Evolutionary conservation across 2,113 vertebrate genomes (phyloP).

Genomic region (Corynorhinus townsendii): DNA sequence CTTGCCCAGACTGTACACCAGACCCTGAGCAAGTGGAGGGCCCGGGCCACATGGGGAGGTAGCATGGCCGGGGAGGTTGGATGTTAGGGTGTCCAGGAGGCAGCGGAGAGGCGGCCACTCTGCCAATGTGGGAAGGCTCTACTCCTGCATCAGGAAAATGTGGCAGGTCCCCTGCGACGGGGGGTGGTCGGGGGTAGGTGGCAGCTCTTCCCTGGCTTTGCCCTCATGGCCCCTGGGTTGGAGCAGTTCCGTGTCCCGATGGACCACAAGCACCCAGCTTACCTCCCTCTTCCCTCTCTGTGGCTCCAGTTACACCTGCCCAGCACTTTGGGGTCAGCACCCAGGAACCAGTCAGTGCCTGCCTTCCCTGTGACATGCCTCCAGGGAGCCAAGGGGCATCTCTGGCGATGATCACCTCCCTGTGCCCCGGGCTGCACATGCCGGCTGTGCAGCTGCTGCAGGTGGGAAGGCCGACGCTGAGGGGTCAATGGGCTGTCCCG

Average conservation of each 20-base stretch:
- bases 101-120: neutral
- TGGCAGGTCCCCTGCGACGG: accelerated
- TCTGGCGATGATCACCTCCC: neutral
- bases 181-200: accelerated
- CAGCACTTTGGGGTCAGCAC: too few relatives aligned
- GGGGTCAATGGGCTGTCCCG: accelerated
- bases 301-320: neutral
- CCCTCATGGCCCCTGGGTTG: neutral
- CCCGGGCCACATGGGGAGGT: neutral
- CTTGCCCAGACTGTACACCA: too few relatives aligned
- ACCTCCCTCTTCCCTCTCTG: neutral
- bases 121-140: neutral
- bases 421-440: accelerated
- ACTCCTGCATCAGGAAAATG: neutral
- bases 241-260: neutral
- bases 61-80: neutral
- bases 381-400: neutral
- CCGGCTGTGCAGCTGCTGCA: accelerated
- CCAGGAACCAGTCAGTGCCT: neutral
- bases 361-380: neutral
- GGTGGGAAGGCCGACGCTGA: neutral
- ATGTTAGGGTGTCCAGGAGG: accelerated
- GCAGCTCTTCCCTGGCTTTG: neutral
- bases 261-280: accelerated
- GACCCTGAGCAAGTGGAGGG: accelerated